Base-by-base conservation (phyloP, 2,113 vertebrate genomes). In the Thunnus thynnus region DNA sequence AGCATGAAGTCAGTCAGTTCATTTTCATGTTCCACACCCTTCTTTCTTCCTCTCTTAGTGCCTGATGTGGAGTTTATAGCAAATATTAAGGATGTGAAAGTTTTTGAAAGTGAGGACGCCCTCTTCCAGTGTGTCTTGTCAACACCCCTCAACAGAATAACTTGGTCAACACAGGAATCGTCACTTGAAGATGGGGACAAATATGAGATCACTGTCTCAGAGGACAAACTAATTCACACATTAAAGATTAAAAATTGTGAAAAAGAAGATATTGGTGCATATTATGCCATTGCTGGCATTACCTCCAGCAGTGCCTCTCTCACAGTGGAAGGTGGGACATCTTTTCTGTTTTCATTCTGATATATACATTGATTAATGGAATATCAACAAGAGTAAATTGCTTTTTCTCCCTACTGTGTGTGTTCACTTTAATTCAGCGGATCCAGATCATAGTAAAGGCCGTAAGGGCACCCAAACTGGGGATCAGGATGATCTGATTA, bases 221-320 rank as follows among this genome's bases (percentile, higher is more conserved):
- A 96, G 0, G 96, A 99, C 0, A 95, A 95, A 47, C 93, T 96
- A 62, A 96, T 61, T 78, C 97, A 99, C 87, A 92, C 74, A 50
- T 87, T 99, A 76, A 73, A 87, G 46, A 88, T 98, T 63, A 97
- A 91, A 80, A 90, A 94, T 0, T 91, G 87, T 46, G 75, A 3
- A 4, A 55, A 87, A 68, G 85, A 90, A 13, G 97, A 98, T 87
- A 94, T 68, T 0, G 97, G 96, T 13, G 84, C 90, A 63, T 98
- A 96, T 60, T 95, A 94, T 0, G 94, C 96, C 2, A 92, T 94
- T n/a, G 94, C 86, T 0, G 96, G 97, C 0, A 87, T 95, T 44
- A 88, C 92, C 0, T 84, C 90, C 44, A 96, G 96, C 68, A 96
- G 92, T 0, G 97, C 97, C 44, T 96, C 94, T 83, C 95, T 99